These are phyloP conservation scores for Ichneumon xanthorius DNA, from an alignment of 2,888 invertebrate genomes.

Conservation along the genomic window DNA sequence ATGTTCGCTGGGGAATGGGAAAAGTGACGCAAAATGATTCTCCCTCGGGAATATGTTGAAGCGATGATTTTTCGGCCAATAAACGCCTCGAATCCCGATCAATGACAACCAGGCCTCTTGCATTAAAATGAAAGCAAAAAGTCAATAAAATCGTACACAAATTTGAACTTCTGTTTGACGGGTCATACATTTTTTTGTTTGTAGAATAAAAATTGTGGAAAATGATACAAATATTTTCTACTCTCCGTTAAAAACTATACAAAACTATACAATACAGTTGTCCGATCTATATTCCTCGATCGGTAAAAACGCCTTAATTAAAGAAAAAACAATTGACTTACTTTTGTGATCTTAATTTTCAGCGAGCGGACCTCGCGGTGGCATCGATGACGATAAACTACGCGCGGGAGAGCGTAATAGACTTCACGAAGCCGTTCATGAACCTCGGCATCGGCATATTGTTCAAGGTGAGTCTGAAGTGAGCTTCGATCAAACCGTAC, in stretches of 20 bases:
- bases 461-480: conserved; percentile 91
- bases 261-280: too few species aligned
- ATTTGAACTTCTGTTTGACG: too few species aligned
- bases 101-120: neutral
- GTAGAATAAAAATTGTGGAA: too few species aligned
- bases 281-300: too few species aligned
- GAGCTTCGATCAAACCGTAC: conserved; percentile 3
- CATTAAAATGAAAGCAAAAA: neutral
- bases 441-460: conserved; percentile 98
- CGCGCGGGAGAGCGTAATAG: conserved; percentile 96
- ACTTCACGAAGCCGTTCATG: conserved; percentile 99
- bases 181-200: too few species aligned
- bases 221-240: too few species aligned
- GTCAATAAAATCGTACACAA: too few species aligned
- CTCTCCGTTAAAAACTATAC: too few species aligned
- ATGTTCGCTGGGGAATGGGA: conserved; percentile 16
- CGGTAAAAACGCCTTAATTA: neutral
- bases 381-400: conserved; percentile 99
- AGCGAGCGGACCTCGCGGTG: conserved; percentile 98
- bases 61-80: neutral
- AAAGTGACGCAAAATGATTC: conserved; percentile 4
- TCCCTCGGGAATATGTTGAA: neutral
- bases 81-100: neutral
- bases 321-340: neutral
- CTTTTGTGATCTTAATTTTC: conserved; percentile 77